Percentiles rank a stretch among this genome's conserved stretches.
These are phyloP conservation scores for Perca schrenkii DNA, from an alignment of 2,113 vertebrate genomes.

Conservation along the genomic window DNA sequence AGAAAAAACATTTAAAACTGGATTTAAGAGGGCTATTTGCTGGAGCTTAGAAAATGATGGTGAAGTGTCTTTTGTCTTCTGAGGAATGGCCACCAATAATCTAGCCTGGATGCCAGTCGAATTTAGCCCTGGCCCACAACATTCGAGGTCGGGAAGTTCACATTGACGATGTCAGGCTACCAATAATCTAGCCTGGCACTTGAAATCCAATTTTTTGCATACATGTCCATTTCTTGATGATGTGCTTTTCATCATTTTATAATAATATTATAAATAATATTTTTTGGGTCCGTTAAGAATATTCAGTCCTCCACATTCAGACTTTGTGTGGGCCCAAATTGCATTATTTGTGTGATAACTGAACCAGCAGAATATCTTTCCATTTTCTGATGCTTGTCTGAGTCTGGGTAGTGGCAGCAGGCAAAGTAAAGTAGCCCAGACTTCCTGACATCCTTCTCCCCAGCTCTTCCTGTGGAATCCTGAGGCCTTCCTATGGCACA, in stretches of 20 bases:
- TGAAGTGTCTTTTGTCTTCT: background rate
- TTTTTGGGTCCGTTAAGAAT: background rate
- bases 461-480: conserved; percentile 4
- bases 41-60: background rate
- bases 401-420: background rate
- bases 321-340: conserved; percentile 6
- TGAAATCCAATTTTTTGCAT: background rate
- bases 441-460: conserved; percentile 16
- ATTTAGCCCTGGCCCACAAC: no score
- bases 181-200: background rate
- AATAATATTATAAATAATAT: background rate
- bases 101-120: background rate
- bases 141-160: no score
- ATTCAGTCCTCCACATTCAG: conserved; percentile 23
- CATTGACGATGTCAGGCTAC: background rate
- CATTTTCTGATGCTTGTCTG: conserved; percentile 27
- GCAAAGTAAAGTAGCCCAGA: background rate
- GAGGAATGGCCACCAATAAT: background rate
- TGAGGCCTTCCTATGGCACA: conserved; percentile 3
- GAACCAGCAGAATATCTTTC: conserved; percentile 26
- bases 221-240: background rate
- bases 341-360: conserved; percentile 40
- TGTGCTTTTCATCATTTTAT: conserved; percentile 5
- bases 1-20: background rate
- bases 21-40: conserved; percentile 12